Evolutionary conservation across 2,888 invertebrate genomes (phyloP).

Genomic region (Allacma fusca): DNA sequence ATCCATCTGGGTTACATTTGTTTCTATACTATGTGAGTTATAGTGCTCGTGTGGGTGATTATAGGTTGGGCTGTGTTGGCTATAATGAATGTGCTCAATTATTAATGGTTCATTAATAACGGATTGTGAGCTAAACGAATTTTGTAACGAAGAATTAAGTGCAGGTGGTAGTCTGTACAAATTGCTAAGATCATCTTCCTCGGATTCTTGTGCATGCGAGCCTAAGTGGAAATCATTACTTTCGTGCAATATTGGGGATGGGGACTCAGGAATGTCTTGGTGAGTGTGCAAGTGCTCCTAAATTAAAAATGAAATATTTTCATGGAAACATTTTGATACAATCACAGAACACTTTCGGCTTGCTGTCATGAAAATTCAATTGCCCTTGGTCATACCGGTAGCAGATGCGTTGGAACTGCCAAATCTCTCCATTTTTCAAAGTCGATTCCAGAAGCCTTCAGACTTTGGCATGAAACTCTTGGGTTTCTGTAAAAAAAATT

Average conservation of each 20-base stretch:
- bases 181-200: background rate
- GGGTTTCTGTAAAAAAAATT: constrained; percentile 64
- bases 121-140: too few species aligned
- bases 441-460: constrained; percentile 63
- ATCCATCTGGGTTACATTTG: too few species aligned
- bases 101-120: too few species aligned
- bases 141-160: background rate
- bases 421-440: constrained; percentile 64
- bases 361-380: background rate
- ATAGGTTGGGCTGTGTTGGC: background rate
- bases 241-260: background rate
- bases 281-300: background rate
- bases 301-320: background rate
- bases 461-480: constrained; percentile 64
- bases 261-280: background rate
- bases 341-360: background rate
- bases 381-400: background rate
- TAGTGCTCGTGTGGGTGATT: too few species aligned
- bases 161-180: background rate
- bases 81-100: background rate
- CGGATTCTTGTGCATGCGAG: background rate
- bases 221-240: background rate
- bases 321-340: background rate
- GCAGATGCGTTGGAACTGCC: background rate
- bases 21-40: too few species aligned